phyloP scores from a whole-genome alignment of 2,113 vertebrate genomes.

The Rhombomys opimus region DNA sequence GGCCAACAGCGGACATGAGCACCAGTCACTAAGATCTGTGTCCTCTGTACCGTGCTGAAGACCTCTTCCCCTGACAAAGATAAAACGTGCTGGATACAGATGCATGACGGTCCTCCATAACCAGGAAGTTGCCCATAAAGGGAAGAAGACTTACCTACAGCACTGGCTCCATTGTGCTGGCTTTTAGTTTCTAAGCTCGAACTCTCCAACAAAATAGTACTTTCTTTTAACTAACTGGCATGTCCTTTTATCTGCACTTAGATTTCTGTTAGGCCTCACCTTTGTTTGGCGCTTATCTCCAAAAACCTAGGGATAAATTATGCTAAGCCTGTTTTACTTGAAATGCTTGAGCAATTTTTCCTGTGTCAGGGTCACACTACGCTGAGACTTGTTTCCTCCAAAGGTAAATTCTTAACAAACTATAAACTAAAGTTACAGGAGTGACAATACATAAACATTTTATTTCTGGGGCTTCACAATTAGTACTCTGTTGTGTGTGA shows the following conservation, averaged over 20 bases:
- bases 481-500: not conserved
- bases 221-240: not conserved
- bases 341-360: not conserved
- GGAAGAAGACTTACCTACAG: not conserved
- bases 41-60: not conserved
- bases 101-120: not conserved
- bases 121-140: not conserved
- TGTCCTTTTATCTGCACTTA: not conserved
- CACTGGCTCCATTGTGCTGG: not conserved
- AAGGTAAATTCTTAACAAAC: not conserved
- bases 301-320: not conserved
- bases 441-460: not conserved
- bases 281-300: not conserved
- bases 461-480: not conserved
- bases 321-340: not conserved
- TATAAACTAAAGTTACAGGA: not conserved
- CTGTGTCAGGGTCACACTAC: not conserved
- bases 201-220: not conserved
- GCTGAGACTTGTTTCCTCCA: not conserved
- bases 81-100: too few relatives aligned
- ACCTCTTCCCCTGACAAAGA: not conserved
- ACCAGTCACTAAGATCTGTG: not conserved
- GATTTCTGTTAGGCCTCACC: not conserved
- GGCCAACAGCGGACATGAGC: not conserved
- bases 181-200: not conserved